Evolutionary conservation across 2,113 vertebrate species (phyloP).

Genomic region (cat (Felis catus)): DNA sequence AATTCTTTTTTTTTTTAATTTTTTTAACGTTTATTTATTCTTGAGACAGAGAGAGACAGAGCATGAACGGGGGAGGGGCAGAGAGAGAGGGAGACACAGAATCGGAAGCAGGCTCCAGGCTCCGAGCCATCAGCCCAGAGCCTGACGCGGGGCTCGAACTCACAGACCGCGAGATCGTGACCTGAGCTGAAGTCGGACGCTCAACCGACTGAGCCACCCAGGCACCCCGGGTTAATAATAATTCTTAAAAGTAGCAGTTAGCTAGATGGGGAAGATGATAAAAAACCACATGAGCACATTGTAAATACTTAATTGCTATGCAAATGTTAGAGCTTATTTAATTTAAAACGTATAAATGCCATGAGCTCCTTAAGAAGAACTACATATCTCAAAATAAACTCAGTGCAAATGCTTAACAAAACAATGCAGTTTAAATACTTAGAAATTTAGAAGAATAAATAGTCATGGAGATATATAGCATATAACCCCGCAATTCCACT

Average conservation of each 20-base stretch:
- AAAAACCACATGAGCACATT: not conserved
- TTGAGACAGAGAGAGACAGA: too few relatives aligned
- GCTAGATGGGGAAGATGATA: not conserved
- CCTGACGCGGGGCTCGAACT: too few relatives aligned
- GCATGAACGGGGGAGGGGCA: too few relatives aligned
- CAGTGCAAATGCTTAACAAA: not conserved
- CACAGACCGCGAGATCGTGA: too few relatives aligned
- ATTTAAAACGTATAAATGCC: constrained; percentile 2
- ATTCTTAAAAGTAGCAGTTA: not conserved
- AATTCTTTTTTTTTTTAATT: not conserved
- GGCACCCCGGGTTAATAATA: not conserved
- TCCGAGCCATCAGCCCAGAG: too few relatives aligned
- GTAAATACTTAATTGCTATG: not conserved
- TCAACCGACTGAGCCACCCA: too few relatives aligned
- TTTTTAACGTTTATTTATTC: too few relatives aligned
- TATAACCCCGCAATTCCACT: not conserved
- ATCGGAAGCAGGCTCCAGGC: too few relatives aligned
- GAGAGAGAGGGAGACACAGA: too few relatives aligned
- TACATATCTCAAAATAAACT: not conserved
- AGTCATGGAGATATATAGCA: not conserved
- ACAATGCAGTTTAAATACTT: not conserved
- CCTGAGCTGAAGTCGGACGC: too few relatives aligned
- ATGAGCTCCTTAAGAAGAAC: not conserved
- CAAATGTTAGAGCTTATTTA: not conserved
- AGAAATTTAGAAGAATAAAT: not conserved